Percentiles rank a stretch among this genome's conserved stretches.
Conservation (phyloP, 2,888 invertebrate genomes). For the Notodonta dromedarius region DNA sequence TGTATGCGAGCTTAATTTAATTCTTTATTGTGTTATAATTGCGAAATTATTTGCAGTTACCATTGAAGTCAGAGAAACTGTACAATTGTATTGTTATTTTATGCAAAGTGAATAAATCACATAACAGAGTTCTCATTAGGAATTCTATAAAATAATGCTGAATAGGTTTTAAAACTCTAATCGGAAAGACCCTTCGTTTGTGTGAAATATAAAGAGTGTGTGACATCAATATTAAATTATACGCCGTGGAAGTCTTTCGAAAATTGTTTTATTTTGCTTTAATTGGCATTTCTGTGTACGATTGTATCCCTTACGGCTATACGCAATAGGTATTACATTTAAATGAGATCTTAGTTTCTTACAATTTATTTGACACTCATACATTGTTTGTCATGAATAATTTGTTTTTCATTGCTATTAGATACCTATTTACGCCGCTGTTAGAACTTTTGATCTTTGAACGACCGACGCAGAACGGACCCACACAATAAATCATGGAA, state of each 20-base stretch:
- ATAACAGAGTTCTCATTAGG: neutral
- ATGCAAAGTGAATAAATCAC: slow-evolving; percentile 3
- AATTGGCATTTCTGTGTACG: too few relatives aligned
- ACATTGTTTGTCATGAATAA: neutral
- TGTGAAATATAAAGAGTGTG: too few relatives aligned
- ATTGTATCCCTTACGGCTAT: too few relatives aligned
- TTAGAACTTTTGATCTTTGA: slow-evolving; percentile 28
- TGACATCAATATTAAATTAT: too few relatives aligned
- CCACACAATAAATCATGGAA: slow-evolving; percentile 35
- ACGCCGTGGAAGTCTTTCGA: too few relatives aligned
- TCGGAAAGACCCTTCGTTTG: too few relatives aligned
- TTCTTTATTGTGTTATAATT: slow-evolving; percentile 23
- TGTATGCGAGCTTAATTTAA: slow-evolving; percentile 13
- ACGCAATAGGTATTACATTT: too few relatives aligned
- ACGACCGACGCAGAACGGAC: slow-evolving; percentile 41
- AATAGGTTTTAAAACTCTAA: neutral
- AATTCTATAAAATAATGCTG: neutral
- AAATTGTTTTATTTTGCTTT: too few relatives aligned
- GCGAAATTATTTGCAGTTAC: slow-evolving; percentile 1
- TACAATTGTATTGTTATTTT: slow-evolving; percentile 6
- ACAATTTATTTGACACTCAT: neutral
- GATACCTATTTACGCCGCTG: slow-evolving; percentile 27
- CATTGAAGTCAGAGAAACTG: neutral
- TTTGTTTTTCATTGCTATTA: neutral
- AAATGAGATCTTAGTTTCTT: too few relatives aligned